A percentile compares a stretch with the other conserved stretches of the same genome.
phyloP scores from a whole-genome alignment of 2,888 invertebrate species.

The Noctua pronuba region DNA sequence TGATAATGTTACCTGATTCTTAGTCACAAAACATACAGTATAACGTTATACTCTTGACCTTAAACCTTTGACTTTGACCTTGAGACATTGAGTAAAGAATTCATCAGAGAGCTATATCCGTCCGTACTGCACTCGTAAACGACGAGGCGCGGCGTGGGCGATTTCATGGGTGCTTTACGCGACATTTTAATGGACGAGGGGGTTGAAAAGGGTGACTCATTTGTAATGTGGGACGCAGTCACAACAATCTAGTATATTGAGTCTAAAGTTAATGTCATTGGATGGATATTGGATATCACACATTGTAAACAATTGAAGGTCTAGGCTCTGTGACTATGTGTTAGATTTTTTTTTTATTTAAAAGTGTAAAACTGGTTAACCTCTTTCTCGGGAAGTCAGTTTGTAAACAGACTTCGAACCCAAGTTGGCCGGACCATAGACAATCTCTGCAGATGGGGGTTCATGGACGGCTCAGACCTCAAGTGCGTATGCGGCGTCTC shows the following conservation, averaged over 20 bases:
- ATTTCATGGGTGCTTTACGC: not conserved
- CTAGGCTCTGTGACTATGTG: not conserved
- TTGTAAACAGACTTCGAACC: too few relatives aligned
- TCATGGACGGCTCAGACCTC: too few relatives aligned
- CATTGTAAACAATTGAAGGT: not conserved
- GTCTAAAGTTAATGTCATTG: not conserved
- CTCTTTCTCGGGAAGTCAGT: not conserved
- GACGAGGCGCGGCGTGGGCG: constrained; percentile 19
- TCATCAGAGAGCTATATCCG: constrained; percentile 26
- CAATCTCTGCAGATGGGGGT: too few relatives aligned
- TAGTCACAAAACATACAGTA: constrained; percentile 9
- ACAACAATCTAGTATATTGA: not conserved
- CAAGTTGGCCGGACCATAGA: too few relatives aligned
- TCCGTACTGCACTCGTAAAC: constrained; percentile 30
- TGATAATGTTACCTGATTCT: too few relatives aligned
- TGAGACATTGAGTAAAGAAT: constrained; percentile 45
- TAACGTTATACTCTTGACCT: constrained; percentile 37
- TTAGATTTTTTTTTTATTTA: not conserved
- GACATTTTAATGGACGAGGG: constrained; percentile 29
- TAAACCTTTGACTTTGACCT: constrained; percentile 22
- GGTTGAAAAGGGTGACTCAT: constrained; percentile 9
- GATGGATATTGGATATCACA: not conserved
- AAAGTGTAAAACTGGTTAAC: not conserved
- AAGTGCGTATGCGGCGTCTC: too few relatives aligned
- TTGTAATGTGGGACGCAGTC: not conserved